Percentiles rank a stretch among this genome's conserved stretches.
These are phyloP conservation scores for Tylochromis polylepis DNA, from an alignment of 2,113 vertebrate genomes.

Conservation along the genomic window DNA sequence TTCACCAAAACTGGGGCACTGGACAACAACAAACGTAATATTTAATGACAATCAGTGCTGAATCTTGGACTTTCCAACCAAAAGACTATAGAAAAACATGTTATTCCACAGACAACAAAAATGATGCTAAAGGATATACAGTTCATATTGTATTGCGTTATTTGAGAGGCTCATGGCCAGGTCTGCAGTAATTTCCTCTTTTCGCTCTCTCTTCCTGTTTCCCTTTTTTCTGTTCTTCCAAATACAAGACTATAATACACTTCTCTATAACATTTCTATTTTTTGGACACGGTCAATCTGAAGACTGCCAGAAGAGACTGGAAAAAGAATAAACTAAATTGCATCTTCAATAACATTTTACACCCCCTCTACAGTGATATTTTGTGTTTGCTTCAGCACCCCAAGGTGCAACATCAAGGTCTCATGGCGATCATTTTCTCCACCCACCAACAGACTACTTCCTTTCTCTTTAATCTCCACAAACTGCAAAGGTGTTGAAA, in stretches of 20 bases:
- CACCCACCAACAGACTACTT: slow-evolving; percentile 22
- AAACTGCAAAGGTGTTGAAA: not conserved
- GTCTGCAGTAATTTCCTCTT: not conserved
- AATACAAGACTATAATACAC: not conserved
- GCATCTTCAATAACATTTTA: slow-evolving; percentile 7
- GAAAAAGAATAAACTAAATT: slow-evolving; percentile 11
- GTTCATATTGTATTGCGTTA: not conserved
- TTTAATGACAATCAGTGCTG: not conserved
- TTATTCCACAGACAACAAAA: not conserved
- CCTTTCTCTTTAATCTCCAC: slow-evolving; percentile 14
- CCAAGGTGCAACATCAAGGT: slow-evolving; percentile 25
- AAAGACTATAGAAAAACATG: not conserved
- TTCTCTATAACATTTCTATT: not conserved
- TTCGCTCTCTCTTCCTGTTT: not conserved
- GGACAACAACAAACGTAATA: not conserved
- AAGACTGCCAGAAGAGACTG: not conserved
- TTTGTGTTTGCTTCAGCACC: slow-evolving; percentile 9
- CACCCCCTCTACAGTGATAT: slow-evolving; percentile 1
- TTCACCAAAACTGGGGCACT: not conserved
- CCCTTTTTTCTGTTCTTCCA: not conserved
- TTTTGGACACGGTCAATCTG: not conserved
- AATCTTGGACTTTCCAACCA: not conserved
- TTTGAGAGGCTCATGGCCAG: not conserved
- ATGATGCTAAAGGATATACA: not conserved
- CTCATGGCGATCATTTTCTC: slow-evolving; percentile 24